Evolutionary conservation across 2,888 invertebrate genomes (phyloP).

Genomic region (Deroplatys truncata): DNA sequence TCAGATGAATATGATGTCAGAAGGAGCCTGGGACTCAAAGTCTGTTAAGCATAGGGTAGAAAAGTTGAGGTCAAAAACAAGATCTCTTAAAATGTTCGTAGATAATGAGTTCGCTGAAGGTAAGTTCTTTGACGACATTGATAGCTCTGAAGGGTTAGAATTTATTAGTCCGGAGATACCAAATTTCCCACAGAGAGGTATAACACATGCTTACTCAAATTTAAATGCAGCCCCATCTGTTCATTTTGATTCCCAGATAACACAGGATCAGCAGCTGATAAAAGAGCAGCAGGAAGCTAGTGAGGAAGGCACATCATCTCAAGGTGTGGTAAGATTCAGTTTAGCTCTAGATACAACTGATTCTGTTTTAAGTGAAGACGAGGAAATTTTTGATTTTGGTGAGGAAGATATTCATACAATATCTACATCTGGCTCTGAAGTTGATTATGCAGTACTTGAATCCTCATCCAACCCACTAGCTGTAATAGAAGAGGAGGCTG

Average conservation of each 20-base stretch:
- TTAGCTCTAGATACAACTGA: conserved; percentile 9
- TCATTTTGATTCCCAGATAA: conserved; percentile 19
- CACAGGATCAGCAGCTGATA: background rate
- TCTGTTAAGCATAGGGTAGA: conserved; percentile 31
- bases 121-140: conserved; percentile 24
- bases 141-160: background rate
- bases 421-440: conserved; percentile 31
- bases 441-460: conserved; percentile 32
- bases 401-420: conserved; percentile 26
- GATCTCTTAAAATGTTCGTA: conserved; percentile 17
- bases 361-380: conserved; percentile 21
- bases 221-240: background rate
- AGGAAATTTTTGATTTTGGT: conserved; percentile 12
- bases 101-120: conserved; percentile 27
- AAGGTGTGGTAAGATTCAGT: conserved; percentile 14
- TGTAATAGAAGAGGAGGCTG: conserved; percentile 30
- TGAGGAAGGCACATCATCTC: background rate
- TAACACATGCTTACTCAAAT: background rate
- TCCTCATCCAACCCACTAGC: conserved; percentile 24
- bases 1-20: conserved; percentile 15
- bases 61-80: conserved; percentile 24
- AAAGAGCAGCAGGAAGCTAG: background rate
- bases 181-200: conserved; percentile 12
- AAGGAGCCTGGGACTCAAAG: conserved; percentile 20
- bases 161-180: background rate